A percentile compares a stretch with the other conserved stretches of the same genome.
phyloP scores from a whole-genome alignment of 2,113 vertebrate species.

The Empidonax traillii region DNA sequence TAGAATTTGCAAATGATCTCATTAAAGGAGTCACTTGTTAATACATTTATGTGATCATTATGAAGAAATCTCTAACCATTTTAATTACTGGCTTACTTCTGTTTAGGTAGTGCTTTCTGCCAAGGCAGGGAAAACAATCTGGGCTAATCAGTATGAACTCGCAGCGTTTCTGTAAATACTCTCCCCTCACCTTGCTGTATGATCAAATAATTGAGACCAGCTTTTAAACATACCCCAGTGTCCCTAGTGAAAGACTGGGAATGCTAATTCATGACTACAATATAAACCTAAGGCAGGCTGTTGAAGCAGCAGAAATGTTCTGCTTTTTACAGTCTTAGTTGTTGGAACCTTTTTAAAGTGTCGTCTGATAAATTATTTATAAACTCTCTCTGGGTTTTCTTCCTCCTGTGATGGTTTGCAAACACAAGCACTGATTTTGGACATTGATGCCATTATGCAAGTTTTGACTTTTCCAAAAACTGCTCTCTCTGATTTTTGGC shows the following conservation, averaged over 20 bases:
- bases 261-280: not conserved
- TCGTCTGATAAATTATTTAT: conserved; percentile 42
- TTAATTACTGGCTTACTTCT: not conserved
- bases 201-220: not conserved
- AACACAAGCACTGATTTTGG: not conserved
- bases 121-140: not conserved
- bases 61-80: not conserved
- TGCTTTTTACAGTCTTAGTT: not conserved
- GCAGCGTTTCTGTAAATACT: not conserved
- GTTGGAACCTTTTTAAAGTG: not conserved
- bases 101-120: not conserved
- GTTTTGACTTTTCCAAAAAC: not conserved
- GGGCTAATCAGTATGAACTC: not conserved
- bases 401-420: not conserved
- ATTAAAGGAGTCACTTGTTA: not conserved
- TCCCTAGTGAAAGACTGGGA: not conserved
- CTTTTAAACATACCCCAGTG: not conserved
- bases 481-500: not conserved
- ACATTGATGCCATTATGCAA: conserved; percentile 11
- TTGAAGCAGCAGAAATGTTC: not conserved
- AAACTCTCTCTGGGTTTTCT: not conserved
- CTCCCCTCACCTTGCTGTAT: not conserved
- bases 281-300: not conserved
- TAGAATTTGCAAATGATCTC: not conserved
- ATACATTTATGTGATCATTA: not conserved